Evolutionary conservation across 2,797 vertebrate genomes (phyloP).

Genomic region (Ateles fusciceps): DNA sequence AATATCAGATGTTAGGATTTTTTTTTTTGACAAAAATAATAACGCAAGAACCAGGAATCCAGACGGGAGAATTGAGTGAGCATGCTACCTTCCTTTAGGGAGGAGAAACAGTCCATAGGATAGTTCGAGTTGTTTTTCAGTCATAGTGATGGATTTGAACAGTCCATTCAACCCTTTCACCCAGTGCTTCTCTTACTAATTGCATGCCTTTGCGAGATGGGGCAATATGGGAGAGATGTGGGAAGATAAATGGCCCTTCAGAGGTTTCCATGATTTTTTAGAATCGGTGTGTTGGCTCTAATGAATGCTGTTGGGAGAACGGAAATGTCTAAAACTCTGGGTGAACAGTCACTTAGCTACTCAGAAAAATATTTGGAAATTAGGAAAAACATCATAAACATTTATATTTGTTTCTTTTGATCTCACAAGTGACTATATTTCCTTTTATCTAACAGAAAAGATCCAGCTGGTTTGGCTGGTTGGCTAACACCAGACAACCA

Average conservation of each 20-base stretch:
- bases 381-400: neutral
- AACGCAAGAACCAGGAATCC: neutral
- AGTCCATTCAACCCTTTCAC: neutral
- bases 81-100: neutral
- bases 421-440: neutral
- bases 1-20: neutral
- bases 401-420: neutral
- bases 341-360: neutral
- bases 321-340: neutral
- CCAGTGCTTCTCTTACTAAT: neutral
- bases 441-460: neutral
- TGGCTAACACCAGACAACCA: neutral
- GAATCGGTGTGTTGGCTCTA: slow-evolving; percentile 2
- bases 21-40: neutral
- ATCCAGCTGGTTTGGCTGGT: neutral
- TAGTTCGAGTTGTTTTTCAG: neutral
- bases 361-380: slow-evolving; percentile 42
- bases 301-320: neutral
- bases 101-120: neutral
- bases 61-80: neutral
- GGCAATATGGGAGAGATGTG: neutral
- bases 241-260: neutral
- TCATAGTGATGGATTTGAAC: neutral
- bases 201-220: neutral
- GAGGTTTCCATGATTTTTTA: slow-evolving; percentile 8